Evolutionary conservation across 2,888 invertebrate species (phyloP).

Genomic region (Drosophila quinaria): DNA sequence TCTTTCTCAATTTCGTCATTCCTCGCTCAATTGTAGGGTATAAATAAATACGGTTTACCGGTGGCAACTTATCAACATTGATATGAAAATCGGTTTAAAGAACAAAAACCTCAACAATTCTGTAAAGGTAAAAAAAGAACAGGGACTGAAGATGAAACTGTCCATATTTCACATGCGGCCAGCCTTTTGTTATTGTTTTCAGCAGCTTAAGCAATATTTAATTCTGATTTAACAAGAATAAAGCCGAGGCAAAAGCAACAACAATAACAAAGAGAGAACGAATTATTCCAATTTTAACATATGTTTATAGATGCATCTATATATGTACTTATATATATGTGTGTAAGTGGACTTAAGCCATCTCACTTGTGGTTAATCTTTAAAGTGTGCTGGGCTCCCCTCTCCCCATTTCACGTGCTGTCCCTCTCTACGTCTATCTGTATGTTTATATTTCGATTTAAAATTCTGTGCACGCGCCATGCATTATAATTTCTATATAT

Average conservation of each 20-base stretch:
- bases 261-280: slow-evolving; percentile 36
- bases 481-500: slow-evolving; percentile 69
- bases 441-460: slow-evolving; percentile 73
- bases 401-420: not conserved
- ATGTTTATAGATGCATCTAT: slow-evolving; percentile 14
- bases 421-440: slow-evolving; percentile 1
- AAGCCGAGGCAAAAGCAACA: slow-evolving; percentile 50
- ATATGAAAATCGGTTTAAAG: slow-evolving; percentile 62
- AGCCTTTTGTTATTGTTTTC: slow-evolving; percentile 66
- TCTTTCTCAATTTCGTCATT: not conserved
- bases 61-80: slow-evolving; percentile 43
- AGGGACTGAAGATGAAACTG: slow-evolving; percentile 26
- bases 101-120: slow-evolving; percentile 33
- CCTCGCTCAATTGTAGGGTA: slow-evolving; percentile 17
- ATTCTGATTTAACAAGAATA: slow-evolving; percentile 69
- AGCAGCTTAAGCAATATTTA: slow-evolving; percentile 72
- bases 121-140: slow-evolving; percentile 13
- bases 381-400: slow-evolving; percentile 63
- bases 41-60: slow-evolving; percentile 6
- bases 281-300: slow-evolving; percentile 44
- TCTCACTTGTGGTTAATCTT: slow-evolving; percentile 72
- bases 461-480: slow-evolving; percentile 74
- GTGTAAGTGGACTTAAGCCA: slow-evolving; percentile 20
- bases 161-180: slow-evolving; percentile 29
- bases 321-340: slow-evolving; percentile 4